Conservation (phyloP, 2,888 invertebrate species). For the Leucophenga maculata region DNA sequence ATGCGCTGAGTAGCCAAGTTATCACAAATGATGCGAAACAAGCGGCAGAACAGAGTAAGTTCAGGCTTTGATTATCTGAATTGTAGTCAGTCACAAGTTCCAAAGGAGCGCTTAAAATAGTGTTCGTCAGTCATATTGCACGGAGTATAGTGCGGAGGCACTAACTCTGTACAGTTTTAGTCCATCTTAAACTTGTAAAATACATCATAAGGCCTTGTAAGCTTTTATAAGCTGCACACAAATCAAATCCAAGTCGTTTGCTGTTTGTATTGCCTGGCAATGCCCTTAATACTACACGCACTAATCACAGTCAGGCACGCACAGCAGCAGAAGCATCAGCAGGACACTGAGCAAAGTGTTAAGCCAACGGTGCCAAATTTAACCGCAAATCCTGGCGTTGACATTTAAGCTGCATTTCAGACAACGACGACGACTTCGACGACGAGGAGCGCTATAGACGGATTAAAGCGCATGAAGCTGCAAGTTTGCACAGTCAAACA, state of each 20-base stretch:
- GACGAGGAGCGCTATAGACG: not conserved
- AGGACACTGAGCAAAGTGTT: not conserved
- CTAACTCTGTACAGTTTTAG: too few relatives aligned
- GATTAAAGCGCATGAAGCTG: not conserved
- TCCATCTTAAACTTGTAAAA: too few relatives aligned
- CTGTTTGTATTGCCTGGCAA: slow-evolving; percentile 23
- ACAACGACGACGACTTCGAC: not conserved
- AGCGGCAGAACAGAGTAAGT: too few relatives aligned
- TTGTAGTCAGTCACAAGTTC: too few relatives aligned
- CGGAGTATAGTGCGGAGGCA: slow-evolving; percentile 28
- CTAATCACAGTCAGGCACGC: too few relatives aligned
- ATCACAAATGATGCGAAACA: too few relatives aligned
- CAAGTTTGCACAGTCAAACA: slow-evolving; percentile 1
- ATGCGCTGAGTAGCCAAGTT: too few relatives aligned
- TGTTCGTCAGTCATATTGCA: too few relatives aligned
- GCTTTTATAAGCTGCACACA: slow-evolving; percentile 37
- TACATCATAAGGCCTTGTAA: slow-evolving; percentile 36
- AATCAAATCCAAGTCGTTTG: slow-evolving; percentile 19
- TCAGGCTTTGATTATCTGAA: too few relatives aligned
- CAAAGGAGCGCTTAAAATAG: too few relatives aligned
- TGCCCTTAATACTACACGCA: too few relatives aligned
- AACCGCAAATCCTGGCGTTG: slow-evolving; percentile 4
- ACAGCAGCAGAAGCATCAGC: too few relatives aligned
- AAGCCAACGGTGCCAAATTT: slow-evolving; percentile 4
- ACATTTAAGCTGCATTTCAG: slow-evolving; percentile 22